Evolutionary conservation across 1,140 invertebrate genomes (phyloP).

Genomic region (Periplaneta americana): DNA sequence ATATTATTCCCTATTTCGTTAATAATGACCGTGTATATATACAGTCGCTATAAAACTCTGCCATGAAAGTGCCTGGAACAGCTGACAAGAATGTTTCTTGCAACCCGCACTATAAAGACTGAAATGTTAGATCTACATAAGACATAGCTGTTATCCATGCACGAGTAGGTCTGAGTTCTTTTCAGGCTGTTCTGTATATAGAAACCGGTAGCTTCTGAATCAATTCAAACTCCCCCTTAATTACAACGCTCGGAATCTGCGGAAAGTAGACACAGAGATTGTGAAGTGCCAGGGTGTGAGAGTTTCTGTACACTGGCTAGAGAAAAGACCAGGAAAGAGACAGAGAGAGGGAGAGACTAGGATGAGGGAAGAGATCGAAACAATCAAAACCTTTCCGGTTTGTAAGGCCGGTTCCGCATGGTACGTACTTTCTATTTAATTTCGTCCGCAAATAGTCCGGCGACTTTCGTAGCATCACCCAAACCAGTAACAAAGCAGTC

Average conservation of each 20-base stretch:
- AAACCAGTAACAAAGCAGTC: neutral
- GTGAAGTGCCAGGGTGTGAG: neutral
- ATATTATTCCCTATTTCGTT: too few relatives aligned
- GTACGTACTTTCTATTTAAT: neutral
- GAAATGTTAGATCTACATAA: too few relatives aligned
- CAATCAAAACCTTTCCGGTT: neutral
- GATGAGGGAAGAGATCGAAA: neutral
- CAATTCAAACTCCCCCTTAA: neutral
- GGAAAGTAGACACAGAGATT: neutral
- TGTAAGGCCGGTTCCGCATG: neutral
- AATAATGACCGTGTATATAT: too few relatives aligned
- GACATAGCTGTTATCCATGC: too few relatives aligned
- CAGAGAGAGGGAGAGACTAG: neutral
- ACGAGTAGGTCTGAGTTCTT: too few relatives aligned
- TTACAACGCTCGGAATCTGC: neutral
- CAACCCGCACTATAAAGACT: too few relatives aligned
- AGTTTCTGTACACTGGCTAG: too few relatives aligned
- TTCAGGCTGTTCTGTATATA: neutral
- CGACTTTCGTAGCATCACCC: too few relatives aligned
- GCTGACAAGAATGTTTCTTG: too few relatives aligned
- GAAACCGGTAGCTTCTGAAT: neutral
- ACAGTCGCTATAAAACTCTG: too few relatives aligned
- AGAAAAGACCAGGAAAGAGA: neutral
- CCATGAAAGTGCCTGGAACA: too few relatives aligned
- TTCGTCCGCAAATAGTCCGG: neutral